Conservation (phyloP, 2,797 vertebrate species). For the Sebastes elongatus region DNA sequence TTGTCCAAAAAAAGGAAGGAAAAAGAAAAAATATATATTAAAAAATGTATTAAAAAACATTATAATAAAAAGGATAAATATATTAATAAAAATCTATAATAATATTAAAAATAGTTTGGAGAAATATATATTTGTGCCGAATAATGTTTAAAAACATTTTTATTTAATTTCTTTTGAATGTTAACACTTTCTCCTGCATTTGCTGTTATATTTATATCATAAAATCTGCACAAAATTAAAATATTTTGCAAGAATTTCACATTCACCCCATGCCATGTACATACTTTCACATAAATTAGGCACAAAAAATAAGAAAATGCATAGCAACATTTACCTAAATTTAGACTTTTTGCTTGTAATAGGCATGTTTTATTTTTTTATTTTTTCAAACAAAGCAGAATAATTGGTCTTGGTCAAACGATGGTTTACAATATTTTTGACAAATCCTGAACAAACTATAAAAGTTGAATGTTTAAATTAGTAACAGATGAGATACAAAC, state of each 20-base stretch:
- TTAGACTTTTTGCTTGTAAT: too few relatives aligned
- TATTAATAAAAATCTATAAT: too few relatives aligned
- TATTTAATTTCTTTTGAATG: neutral
- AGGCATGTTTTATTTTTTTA: too few relatives aligned
- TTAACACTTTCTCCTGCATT: neutral
- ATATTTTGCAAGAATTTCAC: neutral
- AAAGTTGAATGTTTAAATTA: too few relatives aligned
- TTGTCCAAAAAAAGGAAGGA: neutral
- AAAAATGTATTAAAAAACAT: neutral
- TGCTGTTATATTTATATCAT: neutral
- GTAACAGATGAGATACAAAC: too few relatives aligned
- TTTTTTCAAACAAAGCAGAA: too few relatives aligned
- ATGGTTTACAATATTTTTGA: rapidly evolving
- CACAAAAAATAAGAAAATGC: too few relatives aligned
- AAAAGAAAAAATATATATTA: rapidly evolving
- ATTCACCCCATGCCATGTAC: neutral
- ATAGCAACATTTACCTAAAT: too few relatives aligned
- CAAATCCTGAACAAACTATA: too few relatives aligned
- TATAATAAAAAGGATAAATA: too few relatives aligned
- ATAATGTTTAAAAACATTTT: neutral
- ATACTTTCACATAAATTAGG: too few relatives aligned
- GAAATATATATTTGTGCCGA: neutral
- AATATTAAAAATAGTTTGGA: neutral
- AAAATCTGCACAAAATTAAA: neutral
- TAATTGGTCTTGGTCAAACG: too few relatives aligned